Base-by-base conservation (phyloP, 1,140 invertebrate genomes). In the Vanessa tameamea region DNA sequence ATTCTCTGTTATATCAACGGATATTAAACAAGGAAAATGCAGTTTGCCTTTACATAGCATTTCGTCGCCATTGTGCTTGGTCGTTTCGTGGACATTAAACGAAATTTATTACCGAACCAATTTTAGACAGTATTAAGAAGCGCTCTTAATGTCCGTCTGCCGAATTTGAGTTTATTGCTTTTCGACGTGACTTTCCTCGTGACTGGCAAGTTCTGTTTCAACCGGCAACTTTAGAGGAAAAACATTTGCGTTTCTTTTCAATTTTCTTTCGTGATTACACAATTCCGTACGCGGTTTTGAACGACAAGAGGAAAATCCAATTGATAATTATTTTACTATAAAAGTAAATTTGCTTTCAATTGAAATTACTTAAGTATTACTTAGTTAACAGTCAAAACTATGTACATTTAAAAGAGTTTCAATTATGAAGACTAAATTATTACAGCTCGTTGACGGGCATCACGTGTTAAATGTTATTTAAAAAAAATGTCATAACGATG, bases 91-190 rank as follows among this genome's bases (percentile, higher is more conserved):
- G 31, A 23, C 65, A 68, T 68, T 55, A 55, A 57, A 53, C 26
- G n/a, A 55, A 68, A 69, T 69, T 69, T 69, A 59, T 59, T 59
- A 48, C 43, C 43, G 16, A 61, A 48, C 55, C 67, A 69, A 69
- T 70, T 70, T 64, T 51, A 70, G 47, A 64, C 23, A 47, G 59
- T 47, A 70, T 70, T 70, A 64, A 63, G 69, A 70, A 70, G 23
- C 69, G 47, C 68, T 13, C 47, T 63, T 63, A 70, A 70, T 61
- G 68, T 51, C 57, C 37, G 23, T 70, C 31, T 64, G 59, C 50
- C 61, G 61, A 64, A 64, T 71, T 53, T 53, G 48, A 71, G 59
- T 71, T 71, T 71, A 71, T 71, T 53, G 61, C 47, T 64, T 64
- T 71, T 53, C 31, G 20, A 71, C 69, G 69, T 50, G 57, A 71